Base-by-base conservation (phyloP, 2,888 invertebrate genomes). In the Lasioglossum figueresi region DNA sequence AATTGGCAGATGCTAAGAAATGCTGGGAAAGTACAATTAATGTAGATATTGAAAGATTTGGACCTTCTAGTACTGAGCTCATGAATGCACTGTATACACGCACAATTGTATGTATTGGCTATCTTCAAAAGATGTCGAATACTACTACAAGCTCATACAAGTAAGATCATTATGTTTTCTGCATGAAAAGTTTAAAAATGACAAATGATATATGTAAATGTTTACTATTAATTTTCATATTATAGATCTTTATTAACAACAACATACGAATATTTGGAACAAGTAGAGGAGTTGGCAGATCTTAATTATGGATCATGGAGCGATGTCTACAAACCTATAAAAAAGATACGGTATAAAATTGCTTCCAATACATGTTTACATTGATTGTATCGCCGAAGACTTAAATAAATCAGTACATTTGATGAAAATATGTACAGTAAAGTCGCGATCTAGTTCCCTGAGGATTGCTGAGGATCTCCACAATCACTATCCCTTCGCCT, bases 21-120 rank as follows among this genome's bases (percentile, higher is more conserved):
- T 95, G 94, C 88, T 91, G 97, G 37, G 96, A 96, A 83, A 95
- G 96, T 85, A 96, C 96, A 88, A 95, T 97, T 4, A 95, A 95
- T 56, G 96, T 96, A 34, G 95, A 96, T 14, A 96, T 96, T 89
- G 96, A 96, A 88, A 96, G 96, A 89, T 97, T 96, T 93, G 97
- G 97, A 0, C 94, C 95, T 0, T 95, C 96, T 75, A 97, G 97
- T 91, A 96, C 97, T 27, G 97, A 97, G 93, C 95, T 97, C 56
- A 96, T 96, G 0, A 96, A 96, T 85, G 97, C 97, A 92, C 94
- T 97, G 40, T 95, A 96, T 76, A 97, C 97, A 91, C 95, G 97
- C 34, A 95, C 96, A 0, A 97, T 97, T 87, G 95, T 97, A 40
- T 96, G 96, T 95, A 90, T 96, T 85, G 95, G 95, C 85, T 95